These are phyloP conservation scores for Hetaerina americana DNA, from an alignment of 1,140 invertebrate species.

Conservation along the genomic window DNA sequence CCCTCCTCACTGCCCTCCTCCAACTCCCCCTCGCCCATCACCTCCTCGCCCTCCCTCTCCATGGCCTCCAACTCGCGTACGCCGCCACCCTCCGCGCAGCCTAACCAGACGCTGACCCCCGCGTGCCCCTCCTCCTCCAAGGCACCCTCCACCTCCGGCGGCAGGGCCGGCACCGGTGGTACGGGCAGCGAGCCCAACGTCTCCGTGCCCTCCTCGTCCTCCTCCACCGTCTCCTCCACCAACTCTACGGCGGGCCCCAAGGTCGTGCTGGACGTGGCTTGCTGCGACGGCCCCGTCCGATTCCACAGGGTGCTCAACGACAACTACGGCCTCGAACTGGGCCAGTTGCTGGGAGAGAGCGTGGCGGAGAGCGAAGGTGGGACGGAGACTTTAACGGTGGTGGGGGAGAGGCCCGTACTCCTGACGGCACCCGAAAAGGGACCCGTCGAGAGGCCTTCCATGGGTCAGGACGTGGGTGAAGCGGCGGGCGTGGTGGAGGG, in stretches of 20 bases:
- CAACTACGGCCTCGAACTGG: constrained; percentile 40
- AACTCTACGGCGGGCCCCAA: constrained; percentile 22
- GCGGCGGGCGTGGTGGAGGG: background rate
- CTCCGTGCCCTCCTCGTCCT: constrained; percentile 3
- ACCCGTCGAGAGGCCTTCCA: constrained; percentile 21
- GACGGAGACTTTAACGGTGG: constrained; percentile 31
- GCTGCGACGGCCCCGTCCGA: constrained; percentile 72
- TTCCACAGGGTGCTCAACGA: constrained; percentile 66
- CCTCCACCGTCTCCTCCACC: constrained; percentile 8
- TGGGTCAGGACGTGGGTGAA: constrained; percentile 16
- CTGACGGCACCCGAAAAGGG: too few species aligned
- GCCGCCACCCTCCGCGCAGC: constrained; percentile 9
- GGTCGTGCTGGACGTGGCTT: constrained; percentile 65
- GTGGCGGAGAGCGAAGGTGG: constrained; percentile 18
- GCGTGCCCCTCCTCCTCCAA: constrained; percentile 5
- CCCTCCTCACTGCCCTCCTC: background rate
- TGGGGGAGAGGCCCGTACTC: constrained; percentile 25
- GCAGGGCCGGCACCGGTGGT: background rate
- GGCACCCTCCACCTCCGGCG: constrained; percentile 3
- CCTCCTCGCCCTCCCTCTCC: constrained; percentile 4
- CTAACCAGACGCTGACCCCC: constrained; percentile 6
- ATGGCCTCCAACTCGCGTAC: constrained; percentile 7
- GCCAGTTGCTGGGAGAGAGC: constrained; percentile 2
- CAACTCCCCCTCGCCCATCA: constrained; percentile 2
- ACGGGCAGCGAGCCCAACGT: background rate